Conservation (phyloP, 2,113 vertebrate species). For the Hassar affinis region DNA sequence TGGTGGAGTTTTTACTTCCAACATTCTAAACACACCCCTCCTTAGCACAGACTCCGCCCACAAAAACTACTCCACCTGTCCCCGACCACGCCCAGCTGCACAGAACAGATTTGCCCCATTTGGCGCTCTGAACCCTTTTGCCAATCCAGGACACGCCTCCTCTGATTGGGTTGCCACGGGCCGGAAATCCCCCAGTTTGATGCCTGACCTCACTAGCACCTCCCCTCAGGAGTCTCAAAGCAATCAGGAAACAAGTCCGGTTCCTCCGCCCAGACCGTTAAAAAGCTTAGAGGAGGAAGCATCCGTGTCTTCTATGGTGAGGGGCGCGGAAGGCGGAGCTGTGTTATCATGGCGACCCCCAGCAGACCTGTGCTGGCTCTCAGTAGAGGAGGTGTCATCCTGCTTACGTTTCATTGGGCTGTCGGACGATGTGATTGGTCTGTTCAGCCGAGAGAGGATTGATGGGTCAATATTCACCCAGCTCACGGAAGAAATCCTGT, state of each 20-base stretch:
- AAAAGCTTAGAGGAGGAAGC: conserved; percentile 68
- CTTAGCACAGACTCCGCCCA: conserved; percentile 65
- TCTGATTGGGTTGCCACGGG: conserved; percentile 69
- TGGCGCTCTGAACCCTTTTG: conserved; percentile 87
- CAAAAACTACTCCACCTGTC: conserved; percentile 77
- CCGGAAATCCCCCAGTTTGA: conserved; percentile 64
- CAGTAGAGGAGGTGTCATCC: conserved; percentile 91
- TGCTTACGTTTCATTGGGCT: conserved; percentile 95
- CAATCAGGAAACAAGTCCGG: conserved; percentile 49
- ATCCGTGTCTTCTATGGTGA: conserved; percentile 71
- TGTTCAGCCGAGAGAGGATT: conserved; percentile 91
- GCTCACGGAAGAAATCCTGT: conserved; percentile 95
- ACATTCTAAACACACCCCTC: conserved; percentile 64
- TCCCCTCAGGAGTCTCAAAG: conserved; percentile 58
- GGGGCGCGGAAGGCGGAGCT: conserved; percentile 71
- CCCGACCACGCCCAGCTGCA: conserved; percentile 77
- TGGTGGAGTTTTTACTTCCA: conserved; percentile 61
- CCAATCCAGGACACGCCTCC: conserved; percentile 67
- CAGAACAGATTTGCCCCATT: conserved; percentile 92
- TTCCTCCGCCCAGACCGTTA: conserved; percentile 63
- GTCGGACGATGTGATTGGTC: conserved; percentile 86
- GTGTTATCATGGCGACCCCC: conserved; percentile 85
- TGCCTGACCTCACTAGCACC: conserved; percentile 43
- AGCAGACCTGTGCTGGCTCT: conserved; percentile 84
- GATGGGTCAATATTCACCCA: conserved; percentile 96